Conservation (phyloP, 2,113 vertebrate species). For the Lophotis ruficrista region DNA sequence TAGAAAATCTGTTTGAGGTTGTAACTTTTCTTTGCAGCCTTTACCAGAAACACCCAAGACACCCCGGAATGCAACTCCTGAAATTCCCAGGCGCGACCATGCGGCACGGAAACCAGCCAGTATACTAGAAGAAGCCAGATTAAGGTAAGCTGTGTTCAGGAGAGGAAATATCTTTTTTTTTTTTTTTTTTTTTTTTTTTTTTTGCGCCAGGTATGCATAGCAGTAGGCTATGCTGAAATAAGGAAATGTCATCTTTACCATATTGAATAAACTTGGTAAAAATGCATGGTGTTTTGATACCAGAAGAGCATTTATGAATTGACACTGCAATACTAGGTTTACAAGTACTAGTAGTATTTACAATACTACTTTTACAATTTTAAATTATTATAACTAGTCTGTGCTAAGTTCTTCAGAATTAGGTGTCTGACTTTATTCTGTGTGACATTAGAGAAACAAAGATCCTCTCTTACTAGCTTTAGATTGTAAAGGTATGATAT, state of each 20-base stretch:
- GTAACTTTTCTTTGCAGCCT: conserved; percentile 54
- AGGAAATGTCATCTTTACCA: not conserved
- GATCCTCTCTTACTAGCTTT: not conserved
- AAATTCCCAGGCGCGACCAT: conserved; percentile 82
- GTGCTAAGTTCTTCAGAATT: not conserved
- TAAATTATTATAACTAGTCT: not conserved
- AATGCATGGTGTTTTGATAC: not conserved
- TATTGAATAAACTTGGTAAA: not conserved
- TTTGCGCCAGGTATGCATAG: not conserved
- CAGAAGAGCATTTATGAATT: not conserved
- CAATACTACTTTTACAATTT: not conserved
- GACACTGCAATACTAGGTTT: not conserved
- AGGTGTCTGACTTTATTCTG: not conserved
- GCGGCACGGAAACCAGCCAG: conserved; percentile 79
- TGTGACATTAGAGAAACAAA: not conserved
- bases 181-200: not conserved
- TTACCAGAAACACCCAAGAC: conserved; percentile 72
- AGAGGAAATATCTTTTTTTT: not conserved
- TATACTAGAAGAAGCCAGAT: conserved; percentile 86
- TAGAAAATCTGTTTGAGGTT: not conserved
- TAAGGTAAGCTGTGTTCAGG: conserved; percentile 74
- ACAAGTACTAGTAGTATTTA: not conserved
- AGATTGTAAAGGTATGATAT: not conserved
- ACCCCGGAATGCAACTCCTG: conserved; percentile 80
- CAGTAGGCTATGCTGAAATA: not conserved